Evolutionary conservation across 2,797 vertebrate species (phyloP).

Genomic region (Urosaurus nigricauda): DNA sequence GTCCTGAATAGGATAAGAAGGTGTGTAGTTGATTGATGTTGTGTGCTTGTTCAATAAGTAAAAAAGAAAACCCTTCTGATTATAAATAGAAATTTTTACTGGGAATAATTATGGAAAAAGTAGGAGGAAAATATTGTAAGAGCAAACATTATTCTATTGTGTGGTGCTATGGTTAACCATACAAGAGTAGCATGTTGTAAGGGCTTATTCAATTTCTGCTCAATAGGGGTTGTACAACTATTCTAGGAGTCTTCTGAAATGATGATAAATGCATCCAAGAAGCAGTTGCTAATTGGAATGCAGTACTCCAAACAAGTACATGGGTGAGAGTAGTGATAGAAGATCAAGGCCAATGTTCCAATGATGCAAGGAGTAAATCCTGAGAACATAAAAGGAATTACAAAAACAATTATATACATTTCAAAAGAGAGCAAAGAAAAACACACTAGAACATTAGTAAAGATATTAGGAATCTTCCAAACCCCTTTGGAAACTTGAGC

Average conservation of each 20-base stretch:
- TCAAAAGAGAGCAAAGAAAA: neutral
- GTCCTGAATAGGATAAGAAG: neutral
- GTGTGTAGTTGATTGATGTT: neutral
- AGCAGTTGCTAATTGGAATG: neutral
- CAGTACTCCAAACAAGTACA: neutral
- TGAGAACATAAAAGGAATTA: neutral
- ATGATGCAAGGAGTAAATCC: neutral
- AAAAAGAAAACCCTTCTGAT: neutral
- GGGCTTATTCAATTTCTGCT: neutral
- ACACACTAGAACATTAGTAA: neutral
- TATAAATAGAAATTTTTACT: neutral
- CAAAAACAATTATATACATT: neutral
- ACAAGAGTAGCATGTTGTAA: neutral
- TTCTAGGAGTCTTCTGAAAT: neutral
- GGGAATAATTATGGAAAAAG: neutral
- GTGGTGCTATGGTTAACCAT: neutral
- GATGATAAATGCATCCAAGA: neutral
- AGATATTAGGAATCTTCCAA: neutral
- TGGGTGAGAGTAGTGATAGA: neutral
- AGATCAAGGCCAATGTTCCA: neutral
- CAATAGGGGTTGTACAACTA: too few relatives aligned
- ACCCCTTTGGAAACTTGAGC: neutral
- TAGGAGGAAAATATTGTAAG: neutral
- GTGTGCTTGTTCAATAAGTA: neutral
- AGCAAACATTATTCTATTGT: conserved; percentile 7